Conservation (phyloP, 92 coral and sea anemone species). For the Plumapathes pennacea region DNA sequence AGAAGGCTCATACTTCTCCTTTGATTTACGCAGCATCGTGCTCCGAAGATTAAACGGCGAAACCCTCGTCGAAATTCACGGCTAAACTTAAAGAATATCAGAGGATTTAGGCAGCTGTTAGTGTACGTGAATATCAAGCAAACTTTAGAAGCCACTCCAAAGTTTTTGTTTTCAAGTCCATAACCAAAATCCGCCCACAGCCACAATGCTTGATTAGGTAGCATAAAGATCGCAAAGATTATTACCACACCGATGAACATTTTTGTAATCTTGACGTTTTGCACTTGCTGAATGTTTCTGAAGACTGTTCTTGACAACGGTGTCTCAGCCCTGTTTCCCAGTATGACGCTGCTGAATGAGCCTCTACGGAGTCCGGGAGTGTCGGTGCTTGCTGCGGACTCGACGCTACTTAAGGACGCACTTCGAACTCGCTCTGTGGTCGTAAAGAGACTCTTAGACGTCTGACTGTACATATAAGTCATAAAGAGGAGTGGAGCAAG, state of each 20-base stretch:
- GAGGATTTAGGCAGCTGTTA: slow-evolving; percentile 81
- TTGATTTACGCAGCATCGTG: no score
- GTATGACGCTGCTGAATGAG: no score
- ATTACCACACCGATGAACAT: slow-evolving; percentile 87
- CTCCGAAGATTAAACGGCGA: no score
- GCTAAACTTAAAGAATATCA: slow-evolving; percentile 73
- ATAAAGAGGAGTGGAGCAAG: slow-evolving; percentile 69
- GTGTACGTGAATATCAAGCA: slow-evolving; percentile 82
- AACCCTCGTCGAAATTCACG: slow-evolving; percentile 77
- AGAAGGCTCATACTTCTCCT: no score
- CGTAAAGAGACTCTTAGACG: slow-evolving; percentile 58
- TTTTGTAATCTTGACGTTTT: slow-evolving; percentile 82
- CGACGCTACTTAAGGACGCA: no score
- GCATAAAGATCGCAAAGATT: slow-evolving; percentile 79
- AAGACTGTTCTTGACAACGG: no score
- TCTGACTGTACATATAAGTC: slow-evolving; percentile 72
- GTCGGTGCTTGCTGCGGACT: no score
- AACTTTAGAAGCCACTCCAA: slow-evolving; percentile 41
- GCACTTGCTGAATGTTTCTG: no score
- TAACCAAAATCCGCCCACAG: slow-evolving; percentile 71
- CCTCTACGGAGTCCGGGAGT: no score
- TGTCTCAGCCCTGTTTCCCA: no score
- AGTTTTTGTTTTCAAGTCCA: slow-evolving; percentile 15
- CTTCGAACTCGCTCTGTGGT: slow-evolving; percentile 56
- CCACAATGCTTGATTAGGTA: slow-evolving; percentile 88